Conservation (phyloP, 2,888 invertebrate species). For the Cinara cedri region DNA sequence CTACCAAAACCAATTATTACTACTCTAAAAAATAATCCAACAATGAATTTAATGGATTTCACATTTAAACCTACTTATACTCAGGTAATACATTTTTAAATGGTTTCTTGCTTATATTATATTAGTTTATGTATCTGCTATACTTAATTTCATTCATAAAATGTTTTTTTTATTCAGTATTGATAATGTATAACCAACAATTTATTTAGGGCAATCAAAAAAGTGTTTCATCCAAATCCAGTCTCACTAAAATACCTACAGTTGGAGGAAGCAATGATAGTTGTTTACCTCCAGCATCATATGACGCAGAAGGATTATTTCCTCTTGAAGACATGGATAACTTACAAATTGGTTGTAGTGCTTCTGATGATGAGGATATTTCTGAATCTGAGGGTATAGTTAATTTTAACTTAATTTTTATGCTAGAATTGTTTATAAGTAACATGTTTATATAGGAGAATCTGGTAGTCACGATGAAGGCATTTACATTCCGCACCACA, state of each 20-base stretch:
- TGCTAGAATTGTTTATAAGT: constrained; percentile 58
- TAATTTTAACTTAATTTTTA: constrained; percentile 11
- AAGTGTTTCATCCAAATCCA: constrained; percentile 22
- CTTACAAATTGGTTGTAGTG: constrained; percentile 62
- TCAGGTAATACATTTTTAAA: constrained; percentile 20
- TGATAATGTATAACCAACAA: neutral
- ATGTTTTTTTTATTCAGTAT: neutral
- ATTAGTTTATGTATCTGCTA: no score
- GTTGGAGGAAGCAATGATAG: constrained; percentile 51
- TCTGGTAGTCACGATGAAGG: constrained; percentile 70
- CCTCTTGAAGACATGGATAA: constrained; percentile 77
- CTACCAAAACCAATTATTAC: constrained; percentile 52
- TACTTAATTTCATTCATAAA: neutral
- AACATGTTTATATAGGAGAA: constrained; percentile 62
- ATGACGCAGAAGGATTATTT: constrained; percentile 76
- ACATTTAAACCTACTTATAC: constrained; percentile 37
- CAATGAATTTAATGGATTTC: constrained; percentile 50
- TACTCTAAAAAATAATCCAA: constrained; percentile 53
- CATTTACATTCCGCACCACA: constrained; percentile 66
- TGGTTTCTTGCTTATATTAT: no score
- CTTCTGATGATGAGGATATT: constrained; percentile 67
- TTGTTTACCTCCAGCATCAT: constrained; percentile 57
- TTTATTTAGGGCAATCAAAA: constrained; percentile 35
- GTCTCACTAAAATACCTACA: constrained; percentile 30
- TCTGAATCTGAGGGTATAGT: constrained; percentile 76